These are phyloP conservation scores for Oscheius sp. DNA, from an alignment of 2,888 invertebrate species.

Conservation along the genomic window DNA sequence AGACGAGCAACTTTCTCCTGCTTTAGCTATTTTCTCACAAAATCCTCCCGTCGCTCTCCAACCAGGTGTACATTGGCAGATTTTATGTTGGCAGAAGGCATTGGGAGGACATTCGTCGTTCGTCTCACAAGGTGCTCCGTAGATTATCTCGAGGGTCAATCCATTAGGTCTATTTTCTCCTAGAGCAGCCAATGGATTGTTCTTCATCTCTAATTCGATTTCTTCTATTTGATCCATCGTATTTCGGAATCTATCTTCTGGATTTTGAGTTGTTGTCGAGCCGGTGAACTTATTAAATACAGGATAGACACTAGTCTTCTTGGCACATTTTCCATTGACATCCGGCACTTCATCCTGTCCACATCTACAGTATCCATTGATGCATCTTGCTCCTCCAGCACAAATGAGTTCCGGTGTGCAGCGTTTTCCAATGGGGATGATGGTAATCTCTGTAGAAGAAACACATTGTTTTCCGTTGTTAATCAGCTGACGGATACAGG, in stretches of 20 bases:
- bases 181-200: constrained; percentile 14
- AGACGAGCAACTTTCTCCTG: constrained; percentile 46
- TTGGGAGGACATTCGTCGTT: constrained; percentile 50
- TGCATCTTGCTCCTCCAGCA: constrained; percentile 49
- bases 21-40: constrained; percentile 45
- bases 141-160: constrained; percentile 24
- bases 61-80: constrained; percentile 65
- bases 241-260: constrained; percentile 31
- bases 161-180: constrained; percentile 9
- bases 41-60: constrained; percentile 47
- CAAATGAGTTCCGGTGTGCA: constrained; percentile 56
- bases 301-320: constrained; percentile 38
- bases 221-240: constrained; percentile 46
- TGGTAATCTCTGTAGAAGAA: constrained; percentile 39
- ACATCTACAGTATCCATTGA: constrained; percentile 59
- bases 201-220: constrained; percentile 46
- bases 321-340: constrained; percentile 60
- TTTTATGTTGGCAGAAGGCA: constrained; percentile 55
- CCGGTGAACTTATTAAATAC: constrained; percentile 32
- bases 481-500: constrained; percentile 57
- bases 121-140: constrained; percentile 47
- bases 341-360: constrained; percentile 44
- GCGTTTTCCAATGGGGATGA: constrained; percentile 56
- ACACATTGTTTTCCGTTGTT: constrained; percentile 61
- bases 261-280: constrained; percentile 25